These are phyloP conservation scores for Glaucidium brasilianum DNA, from an alignment of 2,113 vertebrate species.

Conservation along the genomic window DNA sequence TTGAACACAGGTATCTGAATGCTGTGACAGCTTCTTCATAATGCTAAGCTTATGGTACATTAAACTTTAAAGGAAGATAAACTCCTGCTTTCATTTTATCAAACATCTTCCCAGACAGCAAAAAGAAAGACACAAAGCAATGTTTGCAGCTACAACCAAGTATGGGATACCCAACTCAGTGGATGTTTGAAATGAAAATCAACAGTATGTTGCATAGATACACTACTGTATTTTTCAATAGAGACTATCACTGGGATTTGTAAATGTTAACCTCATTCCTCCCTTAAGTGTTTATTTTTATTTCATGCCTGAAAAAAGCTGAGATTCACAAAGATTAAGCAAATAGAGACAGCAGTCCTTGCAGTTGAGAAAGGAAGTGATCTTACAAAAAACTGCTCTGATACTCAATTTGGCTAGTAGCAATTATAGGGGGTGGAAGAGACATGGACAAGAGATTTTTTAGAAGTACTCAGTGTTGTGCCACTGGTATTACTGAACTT, in stretches of 20 bases:
- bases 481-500: neutral
- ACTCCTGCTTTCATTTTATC: conserved; percentile 63
- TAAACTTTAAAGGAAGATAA: conserved; percentile 70
- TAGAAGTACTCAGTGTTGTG: neutral
- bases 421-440: neutral
- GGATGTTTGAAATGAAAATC: conserved; percentile 50
- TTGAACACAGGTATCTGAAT: conserved; percentile 55
- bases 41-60: conserved; percentile 65
- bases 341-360: neutral
- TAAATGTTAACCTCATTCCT: conserved; percentile 20
- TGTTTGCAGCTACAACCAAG: conserved; percentile 28
- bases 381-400: neutral
- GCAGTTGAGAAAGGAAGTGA: neutral
- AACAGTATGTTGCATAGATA: conserved; percentile 24
- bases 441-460: neutral
- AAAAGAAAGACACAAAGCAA: conserved; percentile 56
- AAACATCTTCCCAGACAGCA: conserved; percentile 48
- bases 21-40: conserved; percentile 66
- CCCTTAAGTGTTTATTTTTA: neutral
- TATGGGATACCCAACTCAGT: conserved; percentile 11
- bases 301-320: neutral
- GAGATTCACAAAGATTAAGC: neutral
- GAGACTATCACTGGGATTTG: conserved; percentile 30
- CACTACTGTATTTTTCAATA: neutral
- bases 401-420: neutral